Evolutionary conservation across 2,888 invertebrate species (phyloP), one percentile per base, ranked within the genome.

Genomic region (Thelaira solivaga): DNA sequence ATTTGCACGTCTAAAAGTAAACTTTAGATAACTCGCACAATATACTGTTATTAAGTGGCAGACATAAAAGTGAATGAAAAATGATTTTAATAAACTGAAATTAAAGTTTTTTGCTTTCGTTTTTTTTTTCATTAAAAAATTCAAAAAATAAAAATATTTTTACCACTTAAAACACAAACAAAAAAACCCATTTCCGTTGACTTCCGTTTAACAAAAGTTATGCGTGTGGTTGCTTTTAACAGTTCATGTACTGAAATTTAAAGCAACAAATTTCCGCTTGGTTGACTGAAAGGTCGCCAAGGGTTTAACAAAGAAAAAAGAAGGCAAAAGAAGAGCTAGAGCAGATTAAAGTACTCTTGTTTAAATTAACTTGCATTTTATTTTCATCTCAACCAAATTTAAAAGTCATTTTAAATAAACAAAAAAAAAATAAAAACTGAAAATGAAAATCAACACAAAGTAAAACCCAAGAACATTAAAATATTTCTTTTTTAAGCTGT

Each of bases 231-330:
- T 55, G 43, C 43, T 7, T 47, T 57, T 57, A 39, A 47, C n/a
- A 59, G 47, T 69, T 39, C 47, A 69, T 76, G 69, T 76, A 57
- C 64, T 76, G 36, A 16, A 64, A 69, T 64, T n/a, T 62, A 69
- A 76, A 69, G 64, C 69, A 69, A 45, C 57, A 57, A 69, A 69
- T 76, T 76, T 76, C 76, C 76, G 64, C 64, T 64, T 51, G 64
- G 76, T 43, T 75, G 26, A 26, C 55, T 39, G 2, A 49, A 36
- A 49, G n/a, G 2, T 26, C 26, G 36, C 24, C 16, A 0, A 10
- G 18, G 26, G 18, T 29, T 20, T 20, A 45, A n/a, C n/a, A n/a
- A n/a, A n/a, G n/a, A n/a, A n/a, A n/a, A n/a, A n/a, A n/a, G n/a
- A n/a, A n/a, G n/a, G n/a, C n/a, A n/a, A n/a, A n/a, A n/a, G n/a